A percentile compares a stretch with the other conserved stretches of the same genome.
Conservation (phyloP, 2,888 invertebrate genomes). For the Ferdinandea cuprea region DNA sequence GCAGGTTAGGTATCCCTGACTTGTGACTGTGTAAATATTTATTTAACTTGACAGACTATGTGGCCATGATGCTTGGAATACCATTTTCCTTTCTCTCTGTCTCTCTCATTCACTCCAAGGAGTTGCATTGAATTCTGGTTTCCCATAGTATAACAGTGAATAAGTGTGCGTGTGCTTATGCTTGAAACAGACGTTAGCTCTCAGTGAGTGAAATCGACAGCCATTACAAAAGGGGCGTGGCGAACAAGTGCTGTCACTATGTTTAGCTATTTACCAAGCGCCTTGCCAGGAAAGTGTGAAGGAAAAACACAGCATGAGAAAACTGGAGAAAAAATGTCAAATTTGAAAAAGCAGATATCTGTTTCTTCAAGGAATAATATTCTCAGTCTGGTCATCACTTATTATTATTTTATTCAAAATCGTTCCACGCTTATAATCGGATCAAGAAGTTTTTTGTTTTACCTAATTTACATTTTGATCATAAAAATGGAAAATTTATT, state of each 20-base stretch:
- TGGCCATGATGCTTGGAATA: conserved; percentile 59
- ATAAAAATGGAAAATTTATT: conserved; percentile 74
- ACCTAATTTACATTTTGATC: conserved; percentile 67
- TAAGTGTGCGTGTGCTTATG: conserved; percentile 25
- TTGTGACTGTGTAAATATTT: conserved; percentile 70
- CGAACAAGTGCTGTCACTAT: conserved; percentile 21
- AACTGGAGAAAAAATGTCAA: background rate
- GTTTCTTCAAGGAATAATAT: conserved; percentile 15
- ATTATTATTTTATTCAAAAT: conserved; percentile 68
- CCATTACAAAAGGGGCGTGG: conserved; percentile 72
- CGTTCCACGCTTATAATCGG: conserved; percentile 51
- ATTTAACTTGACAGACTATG: conserved; percentile 58
- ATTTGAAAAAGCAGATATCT: background rate
- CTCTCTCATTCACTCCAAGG: background rate
- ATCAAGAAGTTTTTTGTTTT: conserved; percentile 29
- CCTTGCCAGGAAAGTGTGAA: conserved; percentile 1
- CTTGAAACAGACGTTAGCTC: conserved; percentile 35
- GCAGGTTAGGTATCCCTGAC: conserved; percentile 41
- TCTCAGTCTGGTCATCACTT: conserved; percentile 53
- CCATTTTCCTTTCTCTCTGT: conserved; percentile 3
- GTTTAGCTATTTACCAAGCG: conserved; percentile 45
- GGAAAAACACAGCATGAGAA: conserved; percentile 6
- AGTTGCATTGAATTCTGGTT: conserved; percentile 7
- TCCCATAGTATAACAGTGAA: background rate
- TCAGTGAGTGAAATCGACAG: conserved; percentile 46